phyloP scores from a whole-genome alignment of 2,797 vertebrate species.

The Bothrops alternatus region DNA sequence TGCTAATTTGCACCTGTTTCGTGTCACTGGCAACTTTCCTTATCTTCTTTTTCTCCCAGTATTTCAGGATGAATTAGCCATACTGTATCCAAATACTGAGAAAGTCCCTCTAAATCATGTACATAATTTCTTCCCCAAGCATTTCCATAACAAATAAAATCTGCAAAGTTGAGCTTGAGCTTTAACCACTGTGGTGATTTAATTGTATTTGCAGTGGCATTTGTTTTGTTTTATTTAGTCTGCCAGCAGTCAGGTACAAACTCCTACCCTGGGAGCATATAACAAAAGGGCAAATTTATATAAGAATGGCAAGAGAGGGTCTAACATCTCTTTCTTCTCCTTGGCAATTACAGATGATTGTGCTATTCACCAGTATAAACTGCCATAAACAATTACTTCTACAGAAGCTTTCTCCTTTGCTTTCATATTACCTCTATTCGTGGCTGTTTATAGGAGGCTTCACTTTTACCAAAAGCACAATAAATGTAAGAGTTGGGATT shows the following conservation, averaged over 20 bases:
- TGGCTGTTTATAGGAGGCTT: neutral
- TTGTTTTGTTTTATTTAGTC: neutral
- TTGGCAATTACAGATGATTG: neutral
- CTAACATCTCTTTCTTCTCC: neutral
- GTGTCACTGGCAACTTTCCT: neutral
- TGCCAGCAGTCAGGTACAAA: neutral
- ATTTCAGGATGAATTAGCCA: neutral
- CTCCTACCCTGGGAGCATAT: neutral
- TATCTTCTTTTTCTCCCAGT: neutral
- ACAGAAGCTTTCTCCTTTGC: neutral
- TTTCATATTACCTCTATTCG: neutral
- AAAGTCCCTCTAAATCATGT: neutral
- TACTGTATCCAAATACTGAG: neutral
- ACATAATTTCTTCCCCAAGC: neutral
- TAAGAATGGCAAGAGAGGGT: neutral
- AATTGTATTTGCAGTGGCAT: neutral
- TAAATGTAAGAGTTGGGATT: neutral
- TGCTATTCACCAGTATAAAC: neutral
- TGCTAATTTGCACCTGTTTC: neutral
- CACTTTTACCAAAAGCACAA: neutral
- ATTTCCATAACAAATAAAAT: neutral
- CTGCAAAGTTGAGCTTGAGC: neutral
- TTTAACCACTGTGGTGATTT: neutral
- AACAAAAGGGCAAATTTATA: neutral
- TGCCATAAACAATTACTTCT: neutral